A percentile compares a stretch with the other conserved stretches of the same genome.
phyloP scores from a whole-genome alignment of 2,797 vertebrate genomes.

The Lacerta agilis region DNA sequence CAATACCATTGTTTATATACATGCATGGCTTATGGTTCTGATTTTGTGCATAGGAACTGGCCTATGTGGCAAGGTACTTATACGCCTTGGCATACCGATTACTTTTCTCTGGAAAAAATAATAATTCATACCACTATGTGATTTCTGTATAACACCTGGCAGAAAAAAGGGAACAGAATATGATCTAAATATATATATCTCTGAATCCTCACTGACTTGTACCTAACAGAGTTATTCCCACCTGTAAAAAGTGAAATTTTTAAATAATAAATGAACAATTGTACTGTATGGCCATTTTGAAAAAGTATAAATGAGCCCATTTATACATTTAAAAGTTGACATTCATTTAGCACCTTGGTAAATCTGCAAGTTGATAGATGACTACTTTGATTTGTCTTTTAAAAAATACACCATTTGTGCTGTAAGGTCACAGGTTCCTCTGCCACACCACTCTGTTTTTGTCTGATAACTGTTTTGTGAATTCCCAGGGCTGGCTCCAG shows the following conservation, averaged over 20 bases:
- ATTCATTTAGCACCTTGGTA: not conserved
- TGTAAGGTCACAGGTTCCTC: constrained; percentile 22
- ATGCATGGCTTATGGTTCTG: not conserved
- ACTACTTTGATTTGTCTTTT: not conserved
- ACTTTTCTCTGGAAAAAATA: not conserved
- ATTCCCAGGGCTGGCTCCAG: not conserved
- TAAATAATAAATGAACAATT: not conserved
- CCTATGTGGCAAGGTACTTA: not conserved
- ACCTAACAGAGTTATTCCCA: accelerated
- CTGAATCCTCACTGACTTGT: not conserved
- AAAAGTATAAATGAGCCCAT: not conserved
- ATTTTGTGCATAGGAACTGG: not conserved
- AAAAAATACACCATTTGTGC: not conserved
- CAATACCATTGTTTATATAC: not conserved
- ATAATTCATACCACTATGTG: not conserved
- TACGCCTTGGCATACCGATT: not conserved
- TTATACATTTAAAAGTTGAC: not conserved
- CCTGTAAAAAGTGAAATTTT: not conserved
- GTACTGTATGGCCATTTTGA: accelerated
- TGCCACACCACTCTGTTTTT: not conserved
- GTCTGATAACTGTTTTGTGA: not conserved
- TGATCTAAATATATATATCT: not conserved
- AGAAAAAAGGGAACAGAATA: not conserved
- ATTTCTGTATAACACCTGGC: not conserved
- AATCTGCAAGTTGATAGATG: not conserved